phyloP scores from a whole-genome alignment of 2,113 vertebrate genomes.

The Pitta sordida region DNA sequence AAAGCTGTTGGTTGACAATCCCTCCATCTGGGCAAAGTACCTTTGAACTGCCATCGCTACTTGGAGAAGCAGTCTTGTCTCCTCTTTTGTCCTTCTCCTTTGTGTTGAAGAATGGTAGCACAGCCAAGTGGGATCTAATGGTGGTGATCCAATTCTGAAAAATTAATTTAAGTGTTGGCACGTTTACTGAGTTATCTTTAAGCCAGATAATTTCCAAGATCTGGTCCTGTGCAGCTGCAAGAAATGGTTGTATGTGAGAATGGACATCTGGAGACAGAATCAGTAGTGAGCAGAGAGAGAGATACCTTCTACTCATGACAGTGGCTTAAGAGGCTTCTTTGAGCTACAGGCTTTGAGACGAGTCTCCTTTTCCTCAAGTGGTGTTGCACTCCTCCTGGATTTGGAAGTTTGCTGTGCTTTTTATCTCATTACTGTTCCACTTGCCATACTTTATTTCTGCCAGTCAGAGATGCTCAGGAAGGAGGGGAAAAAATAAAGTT shows the following conservation, averaged over 20 bases:
- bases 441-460: neutral
- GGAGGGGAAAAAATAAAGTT: fast-evolving
- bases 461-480: neutral
- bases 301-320: neutral
- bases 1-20: neutral
- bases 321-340: neutral
- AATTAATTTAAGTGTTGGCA: neutral
- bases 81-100: neutral
- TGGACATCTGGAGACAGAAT: neutral
- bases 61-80: neutral
- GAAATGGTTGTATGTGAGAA: neutral
- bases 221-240: neutral
- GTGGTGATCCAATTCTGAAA: neutral
- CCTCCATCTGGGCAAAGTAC: neutral
- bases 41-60: neutral
- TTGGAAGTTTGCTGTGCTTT: neutral
- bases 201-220: neutral
- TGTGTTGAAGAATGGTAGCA: neutral
- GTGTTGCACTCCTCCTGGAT: fast-evolving
- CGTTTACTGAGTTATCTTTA: neutral
- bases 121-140: neutral
- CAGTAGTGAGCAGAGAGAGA: neutral
- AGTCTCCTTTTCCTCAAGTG: neutral
- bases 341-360: neutral
- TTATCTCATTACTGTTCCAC: neutral